Percentiles rank a stretch among this genome's conserved stretches.
Conservation (phyloP, 2,113 vertebrate species). For the Prionailurus viverrinus region DNA sequence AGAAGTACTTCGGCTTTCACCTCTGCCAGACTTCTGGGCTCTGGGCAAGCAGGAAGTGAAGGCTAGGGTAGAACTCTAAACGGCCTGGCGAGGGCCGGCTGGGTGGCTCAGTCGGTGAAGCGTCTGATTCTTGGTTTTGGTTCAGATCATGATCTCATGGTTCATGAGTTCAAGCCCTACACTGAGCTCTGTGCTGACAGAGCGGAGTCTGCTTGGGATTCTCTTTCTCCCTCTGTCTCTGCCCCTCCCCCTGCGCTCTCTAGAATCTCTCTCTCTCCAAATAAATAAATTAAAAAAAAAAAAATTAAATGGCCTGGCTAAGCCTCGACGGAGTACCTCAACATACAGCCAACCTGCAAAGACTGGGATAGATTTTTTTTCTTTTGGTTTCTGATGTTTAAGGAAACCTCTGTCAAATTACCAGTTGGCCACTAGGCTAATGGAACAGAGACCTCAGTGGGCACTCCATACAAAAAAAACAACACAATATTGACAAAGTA, state of each 20-base stretch:
- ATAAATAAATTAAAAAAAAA: too few relatives aligned
- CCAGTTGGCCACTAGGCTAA: neutral
- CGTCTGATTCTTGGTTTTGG: too few relatives aligned
- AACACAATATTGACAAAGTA: neutral
- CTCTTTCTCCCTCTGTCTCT: too few relatives aligned
- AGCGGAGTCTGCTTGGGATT: too few relatives aligned
- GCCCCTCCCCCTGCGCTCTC: too few relatives aligned
- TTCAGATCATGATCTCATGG: too few relatives aligned
- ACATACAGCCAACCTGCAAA: neutral
- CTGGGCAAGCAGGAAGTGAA: neutral
- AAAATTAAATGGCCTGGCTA: neutral
- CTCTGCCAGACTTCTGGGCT: neutral
- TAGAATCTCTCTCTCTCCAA: too few relatives aligned
- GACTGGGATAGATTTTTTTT: neutral
- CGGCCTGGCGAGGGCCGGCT: neutral
- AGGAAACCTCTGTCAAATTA: conserved; percentile 31
- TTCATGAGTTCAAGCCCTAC: too few relatives aligned
- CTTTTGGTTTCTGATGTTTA: neutral
- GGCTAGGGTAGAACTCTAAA: neutral
- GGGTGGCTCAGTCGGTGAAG: too few relatives aligned
- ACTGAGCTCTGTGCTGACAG: too few relatives aligned
- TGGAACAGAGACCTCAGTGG: neutral
- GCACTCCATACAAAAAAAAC: neutral
- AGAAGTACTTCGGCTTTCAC: neutral
- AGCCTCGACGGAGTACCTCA: neutral